Conservation (phyloP, 2,888 invertebrate species). For the Noctua fimbriata region DNA sequence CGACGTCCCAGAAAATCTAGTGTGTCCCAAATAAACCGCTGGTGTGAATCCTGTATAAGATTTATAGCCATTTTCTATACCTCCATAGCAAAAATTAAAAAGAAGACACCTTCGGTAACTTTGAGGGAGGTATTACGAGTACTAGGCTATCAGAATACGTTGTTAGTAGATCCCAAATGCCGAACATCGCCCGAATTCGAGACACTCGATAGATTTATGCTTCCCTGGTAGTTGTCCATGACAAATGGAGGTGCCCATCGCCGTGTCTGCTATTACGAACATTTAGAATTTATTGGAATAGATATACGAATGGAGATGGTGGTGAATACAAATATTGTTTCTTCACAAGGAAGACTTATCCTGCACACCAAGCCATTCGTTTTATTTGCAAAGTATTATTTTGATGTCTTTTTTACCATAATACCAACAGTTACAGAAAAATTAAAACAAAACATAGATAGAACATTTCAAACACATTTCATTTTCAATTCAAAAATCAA, state of each 20-base stretch:
- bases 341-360: neutral
- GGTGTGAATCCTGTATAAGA: conserved; percentile 28
- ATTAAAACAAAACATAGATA: neutral
- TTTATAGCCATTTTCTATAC: conserved; percentile 35
- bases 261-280: conserved; percentile 44
- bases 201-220: conserved; percentile 61
- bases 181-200: conserved; percentile 44
- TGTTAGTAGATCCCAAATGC: conserved; percentile 37
- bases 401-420: too few relatives aligned
- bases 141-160: conserved; percentile 48
- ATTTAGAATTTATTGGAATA: conserved; percentile 56
- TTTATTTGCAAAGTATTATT: neutral
- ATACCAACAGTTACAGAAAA: neutral
- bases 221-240: conserved; percentile 51
- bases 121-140: conserved; percentile 14
- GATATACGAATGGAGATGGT: conserved; percentile 27
- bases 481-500: neutral
- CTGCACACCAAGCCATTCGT: neutral
- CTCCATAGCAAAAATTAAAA: conserved; percentile 39
- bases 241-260: conserved; percentile 58
- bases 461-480: too few relatives aligned
- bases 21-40: conserved; percentile 32
- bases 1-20: conserved; percentile 44
- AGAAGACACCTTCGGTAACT: conserved; percentile 14
- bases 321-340: conserved; percentile 37